Evolutionary conservation across 1,140 invertebrate species (phyloP).

Genomic region (Drosophila grimshawi): DNA sequence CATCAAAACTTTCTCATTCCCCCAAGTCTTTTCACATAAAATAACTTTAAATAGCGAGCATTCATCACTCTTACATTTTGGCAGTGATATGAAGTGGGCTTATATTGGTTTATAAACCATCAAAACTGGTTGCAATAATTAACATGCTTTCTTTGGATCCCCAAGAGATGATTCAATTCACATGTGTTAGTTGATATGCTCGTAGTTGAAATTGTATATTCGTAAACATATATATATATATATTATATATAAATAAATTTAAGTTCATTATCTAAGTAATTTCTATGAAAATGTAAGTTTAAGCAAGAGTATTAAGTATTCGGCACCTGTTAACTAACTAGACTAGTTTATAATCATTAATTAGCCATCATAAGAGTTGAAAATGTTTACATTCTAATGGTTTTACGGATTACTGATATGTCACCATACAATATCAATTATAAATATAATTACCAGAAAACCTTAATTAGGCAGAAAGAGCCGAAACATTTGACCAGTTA

Average conservation of each 20-base stretch:
- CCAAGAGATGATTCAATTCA: constrained; percentile 9
- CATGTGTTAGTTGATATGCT: constrained; percentile 1
- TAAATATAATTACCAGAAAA: neutral
- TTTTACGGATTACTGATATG: too few species aligned
- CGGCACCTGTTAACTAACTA: neutral
- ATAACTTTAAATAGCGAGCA: neutral
- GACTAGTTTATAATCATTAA: neutral
- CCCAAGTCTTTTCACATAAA: neutral
- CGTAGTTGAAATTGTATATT: neutral
- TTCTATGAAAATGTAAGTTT: neutral
- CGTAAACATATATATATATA: neutral
- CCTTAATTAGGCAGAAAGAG: neutral
- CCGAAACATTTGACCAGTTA: neutral
- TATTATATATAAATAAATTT: neutral
- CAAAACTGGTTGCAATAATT: constrained; percentile 26
- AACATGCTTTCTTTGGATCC: neutral
- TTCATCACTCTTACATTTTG: constrained; percentile 1
- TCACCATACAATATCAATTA: neutral
- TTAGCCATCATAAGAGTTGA: too few species aligned
- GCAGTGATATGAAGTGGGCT: neutral
- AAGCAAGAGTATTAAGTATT: neutral
- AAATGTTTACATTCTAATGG: too few species aligned
- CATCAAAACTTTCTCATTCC: constrained; percentile 5
- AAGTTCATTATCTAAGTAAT: neutral
- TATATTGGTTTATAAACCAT: constrained; percentile 1